These are phyloP conservation scores for Shargacucullia verbasci DNA, from an alignment of 2,888 invertebrate species.

Conservation along the genomic window DNA sequence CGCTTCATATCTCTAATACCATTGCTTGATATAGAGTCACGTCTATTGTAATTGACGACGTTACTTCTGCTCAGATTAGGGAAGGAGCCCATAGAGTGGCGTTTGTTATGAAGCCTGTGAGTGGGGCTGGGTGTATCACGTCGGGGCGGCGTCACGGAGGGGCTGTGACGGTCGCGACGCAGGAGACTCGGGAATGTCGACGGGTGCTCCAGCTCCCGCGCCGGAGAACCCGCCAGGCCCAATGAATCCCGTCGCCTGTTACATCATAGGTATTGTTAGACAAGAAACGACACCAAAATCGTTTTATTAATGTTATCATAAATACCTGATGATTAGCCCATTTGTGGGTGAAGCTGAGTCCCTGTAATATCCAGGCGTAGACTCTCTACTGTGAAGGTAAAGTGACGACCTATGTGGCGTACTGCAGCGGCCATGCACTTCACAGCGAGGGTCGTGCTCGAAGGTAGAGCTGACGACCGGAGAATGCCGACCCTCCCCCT, in stretches of 20 bases:
- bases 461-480: slow-evolving; percentile 86
- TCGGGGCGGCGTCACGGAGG: slow-evolving; percentile 83
- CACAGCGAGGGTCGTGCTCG: slow-evolving; percentile 91
- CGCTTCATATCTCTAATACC: slow-evolving; percentile 85
- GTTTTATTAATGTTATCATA: slow-evolving; percentile 21
- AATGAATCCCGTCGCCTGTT: slow-evolving; percentile 90
- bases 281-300: slow-evolving; percentile 11
- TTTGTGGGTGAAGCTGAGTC: slow-evolving; percentile 86
- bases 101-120: slow-evolving; percentile 74
- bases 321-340: slow-evolving; percentile 83
- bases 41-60: slow-evolving; percentile 80
- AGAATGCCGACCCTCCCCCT: slow-evolving; percentile 82
- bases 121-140: slow-evolving; percentile 86
- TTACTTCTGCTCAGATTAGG: slow-evolving; percentile 80
- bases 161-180: slow-evolving; percentile 89
- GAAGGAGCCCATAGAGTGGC: slow-evolving; percentile 84
- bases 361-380: slow-evolving; percentile 89
- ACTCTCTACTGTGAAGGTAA: slow-evolving; percentile 84
- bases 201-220: slow-evolving; percentile 91
- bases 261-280: slow-evolving; percentile 59
- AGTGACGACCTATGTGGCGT: slow-evolving; percentile 83
- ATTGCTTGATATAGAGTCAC: slow-evolving; percentile 79
- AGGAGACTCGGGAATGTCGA: slow-evolving; percentile 92
- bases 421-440: slow-evolving; percentile 91
- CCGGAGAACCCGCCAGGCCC: slow-evolving; percentile 88